A percentile compares a stretch with the other conserved stretches of the same genome.
phyloP scores from a whole-genome alignment of 2,113 vertebrate species.

The Cryptomyrus ogoouensis region DNA sequence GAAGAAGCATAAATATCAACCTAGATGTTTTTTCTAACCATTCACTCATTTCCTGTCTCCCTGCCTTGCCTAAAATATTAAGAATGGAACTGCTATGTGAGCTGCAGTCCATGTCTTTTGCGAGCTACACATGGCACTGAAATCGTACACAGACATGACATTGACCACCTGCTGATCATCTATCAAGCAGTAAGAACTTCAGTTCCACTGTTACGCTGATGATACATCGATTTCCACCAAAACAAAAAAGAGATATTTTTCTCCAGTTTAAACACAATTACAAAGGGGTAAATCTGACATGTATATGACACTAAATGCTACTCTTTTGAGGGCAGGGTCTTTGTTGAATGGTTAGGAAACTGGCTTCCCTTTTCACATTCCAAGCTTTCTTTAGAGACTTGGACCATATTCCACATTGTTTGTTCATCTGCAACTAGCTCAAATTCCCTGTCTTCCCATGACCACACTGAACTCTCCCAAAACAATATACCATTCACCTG shows the following conservation, averaged over 20 bases:
- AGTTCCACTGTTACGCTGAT: background rate
- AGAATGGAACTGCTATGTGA: background rate
- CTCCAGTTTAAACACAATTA: background rate
- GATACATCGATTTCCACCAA: background rate
- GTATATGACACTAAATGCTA: background rate
- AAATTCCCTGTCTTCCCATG: background rate
- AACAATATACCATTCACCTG: background rate
- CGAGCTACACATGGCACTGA: background rate
- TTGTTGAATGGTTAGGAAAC: background rate
- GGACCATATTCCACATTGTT: background rate
- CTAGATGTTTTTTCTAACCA: background rate
- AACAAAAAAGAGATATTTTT: background rate
- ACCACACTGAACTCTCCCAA: background rate
- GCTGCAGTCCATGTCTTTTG: background rate
- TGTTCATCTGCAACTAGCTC: background rate
- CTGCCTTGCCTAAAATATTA: background rate
- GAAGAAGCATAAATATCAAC: background rate
- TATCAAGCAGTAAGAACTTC: background rate
- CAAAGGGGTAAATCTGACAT: background rate
- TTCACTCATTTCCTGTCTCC: background rate
- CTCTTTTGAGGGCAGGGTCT: background rate
- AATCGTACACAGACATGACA: background rate
- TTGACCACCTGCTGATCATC: background rate
- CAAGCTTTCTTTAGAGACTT: background rate
- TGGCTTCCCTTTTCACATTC: background rate